Evolutionary conservation across 1,140 invertebrate species (phyloP).

Genomic region (Mamestra configurata): DNA sequence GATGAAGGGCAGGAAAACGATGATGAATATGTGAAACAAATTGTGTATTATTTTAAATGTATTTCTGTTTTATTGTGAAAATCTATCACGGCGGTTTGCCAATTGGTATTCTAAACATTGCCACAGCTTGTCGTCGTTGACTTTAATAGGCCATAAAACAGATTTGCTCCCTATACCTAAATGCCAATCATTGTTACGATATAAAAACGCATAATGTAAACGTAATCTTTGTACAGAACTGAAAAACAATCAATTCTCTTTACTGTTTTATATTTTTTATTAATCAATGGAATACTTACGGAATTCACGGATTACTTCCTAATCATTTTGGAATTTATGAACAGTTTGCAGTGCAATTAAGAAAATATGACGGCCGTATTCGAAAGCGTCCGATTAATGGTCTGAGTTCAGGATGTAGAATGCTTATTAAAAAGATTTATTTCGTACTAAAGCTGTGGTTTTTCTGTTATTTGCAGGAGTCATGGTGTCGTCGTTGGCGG

Average conservation of each 20-base stretch:
- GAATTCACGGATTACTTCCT: too few relatives aligned
- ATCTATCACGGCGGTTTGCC: neutral
- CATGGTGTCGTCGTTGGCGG: slow-evolving; percentile 87
- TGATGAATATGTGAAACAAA: neutral
- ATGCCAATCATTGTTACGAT: neutral
- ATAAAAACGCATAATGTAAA: neutral
- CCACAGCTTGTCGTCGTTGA: neutral
- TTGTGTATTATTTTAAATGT: neutral
- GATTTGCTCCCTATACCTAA: slow-evolving; percentile 4
- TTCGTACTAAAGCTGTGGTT: slow-evolving; percentile 2
- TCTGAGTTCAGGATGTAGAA: neutral
- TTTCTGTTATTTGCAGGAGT: slow-evolving; percentile 77
- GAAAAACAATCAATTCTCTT: too few relatives aligned
- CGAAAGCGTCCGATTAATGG: neutral
- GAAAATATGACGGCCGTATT: too few relatives aligned
- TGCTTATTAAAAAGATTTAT: neutral
- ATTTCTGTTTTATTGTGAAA: slow-evolving; percentile 12
- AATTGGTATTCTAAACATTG: slow-evolving; percentile 34
- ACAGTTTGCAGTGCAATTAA: too few relatives aligned
- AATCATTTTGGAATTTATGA: too few relatives aligned
- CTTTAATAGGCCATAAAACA: slow-evolving; percentile 29
- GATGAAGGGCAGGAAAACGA: too few relatives aligned
- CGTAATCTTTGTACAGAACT: neutral
- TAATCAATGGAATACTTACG: too few relatives aligned
- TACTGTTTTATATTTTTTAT: too few relatives aligned